A percentile compares a stretch with the other conserved stretches of the same genome.
Conservation (phyloP, 1,140 invertebrate species). For the Scylla paramamosain region DNA sequence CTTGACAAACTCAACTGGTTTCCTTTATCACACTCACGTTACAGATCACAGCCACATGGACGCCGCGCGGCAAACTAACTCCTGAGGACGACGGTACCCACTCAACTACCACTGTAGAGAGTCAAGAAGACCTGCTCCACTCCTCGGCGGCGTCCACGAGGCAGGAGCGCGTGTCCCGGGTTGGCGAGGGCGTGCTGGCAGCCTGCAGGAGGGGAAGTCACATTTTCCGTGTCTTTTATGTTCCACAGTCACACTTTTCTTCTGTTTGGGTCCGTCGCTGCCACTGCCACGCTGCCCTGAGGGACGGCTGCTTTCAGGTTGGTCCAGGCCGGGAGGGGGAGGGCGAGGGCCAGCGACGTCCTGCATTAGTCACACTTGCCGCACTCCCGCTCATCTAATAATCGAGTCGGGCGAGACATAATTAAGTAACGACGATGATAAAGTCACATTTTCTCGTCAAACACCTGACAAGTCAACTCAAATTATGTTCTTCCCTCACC, state of each 20-base stretch:
- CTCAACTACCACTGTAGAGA: background rate
- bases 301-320: background rate
- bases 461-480: slow-evolving; percentile 5
- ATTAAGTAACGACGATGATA: slow-evolving; percentile 14
- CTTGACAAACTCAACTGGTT: background rate
- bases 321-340: background rate
- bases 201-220: background rate
- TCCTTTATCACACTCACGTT: background rate
- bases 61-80: background rate
- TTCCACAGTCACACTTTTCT: slow-evolving; percentile 12
- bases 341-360: background rate
- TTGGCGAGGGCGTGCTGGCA: background rate
- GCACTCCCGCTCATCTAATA: background rate
- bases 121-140: background rate
- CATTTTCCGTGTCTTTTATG: background rate
- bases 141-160: background rate
- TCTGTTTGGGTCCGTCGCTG: background rate
- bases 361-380: background rate
- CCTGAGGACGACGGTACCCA: background rate
- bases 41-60: background rate
- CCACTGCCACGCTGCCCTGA: background rate
- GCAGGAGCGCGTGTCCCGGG: background rate
- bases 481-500: background rate
- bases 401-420: slow-evolving; percentile 6
- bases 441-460: slow-evolving; percentile 23